phyloP scores from a whole-genome alignment of 2,113 vertebrate genomes.

The Noturus placidus region DNA sequence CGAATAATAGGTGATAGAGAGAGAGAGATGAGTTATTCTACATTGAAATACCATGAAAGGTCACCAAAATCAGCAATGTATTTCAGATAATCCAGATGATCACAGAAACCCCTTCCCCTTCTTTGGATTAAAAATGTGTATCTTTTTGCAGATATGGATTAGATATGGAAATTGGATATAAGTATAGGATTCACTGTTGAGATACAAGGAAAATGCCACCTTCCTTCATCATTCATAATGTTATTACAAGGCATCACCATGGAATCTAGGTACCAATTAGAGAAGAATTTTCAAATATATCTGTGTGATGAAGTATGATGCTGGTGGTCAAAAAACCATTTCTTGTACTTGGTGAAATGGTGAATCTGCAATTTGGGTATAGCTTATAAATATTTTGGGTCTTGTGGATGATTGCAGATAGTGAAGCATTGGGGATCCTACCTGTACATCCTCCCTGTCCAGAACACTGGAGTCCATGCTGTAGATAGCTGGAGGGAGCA shows the following conservation, averaged over 20 bases:
- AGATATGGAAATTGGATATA: background rate
- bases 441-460: conserved; percentile 76
- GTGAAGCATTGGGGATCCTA: conserved; percentile 28
- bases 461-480: conserved; percentile 76
- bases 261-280: background rate
- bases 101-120: background rate
- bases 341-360: background rate
- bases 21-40: too few species aligned
- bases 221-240: background rate
- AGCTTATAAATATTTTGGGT: background rate
- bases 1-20: too few species aligned
- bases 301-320: background rate
- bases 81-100: background rate
- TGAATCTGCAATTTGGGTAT: background rate
- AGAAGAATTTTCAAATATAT: background rate
- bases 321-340: background rate
- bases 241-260: background rate
- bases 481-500: conserved; percentile 72
- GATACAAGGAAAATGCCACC: background rate
- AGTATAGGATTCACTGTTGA: background rate
- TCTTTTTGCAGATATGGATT: background rate
- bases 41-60: background rate
- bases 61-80: background rate
- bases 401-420: background rate
- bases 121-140: background rate